phyloP scores from a whole-genome alignment of 2,113 vertebrate genomes.

The Holacanthus passer region DNA sequence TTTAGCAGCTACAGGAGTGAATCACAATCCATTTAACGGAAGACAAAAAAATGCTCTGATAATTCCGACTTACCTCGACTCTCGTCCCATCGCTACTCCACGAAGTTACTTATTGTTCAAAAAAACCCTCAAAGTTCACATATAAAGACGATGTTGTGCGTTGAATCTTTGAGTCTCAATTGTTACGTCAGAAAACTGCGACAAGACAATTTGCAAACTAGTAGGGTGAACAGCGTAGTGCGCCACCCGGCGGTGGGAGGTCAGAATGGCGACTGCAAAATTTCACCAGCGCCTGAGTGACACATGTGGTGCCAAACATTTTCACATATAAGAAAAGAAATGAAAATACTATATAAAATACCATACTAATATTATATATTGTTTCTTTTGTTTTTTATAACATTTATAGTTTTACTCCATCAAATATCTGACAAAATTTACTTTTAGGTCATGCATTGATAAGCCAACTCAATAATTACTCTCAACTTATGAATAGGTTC shows the following conservation, averaged over 20 bases:
- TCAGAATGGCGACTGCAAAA: background rate
- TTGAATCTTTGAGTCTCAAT: conserved; percentile 29
- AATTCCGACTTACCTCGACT: conserved; percentile 78
- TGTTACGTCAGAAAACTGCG: conserved; percentile 57
- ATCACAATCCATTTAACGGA: background rate
- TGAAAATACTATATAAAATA: too few species aligned
- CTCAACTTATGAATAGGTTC: too few species aligned
- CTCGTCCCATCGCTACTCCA: conserved; percentile 76
- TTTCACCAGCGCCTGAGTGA: background rate
- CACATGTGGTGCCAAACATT: too few species aligned
- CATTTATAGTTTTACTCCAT: background rate
- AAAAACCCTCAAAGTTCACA: background rate
- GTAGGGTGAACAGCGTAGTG: accelerated
- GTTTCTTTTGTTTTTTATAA: too few species aligned
- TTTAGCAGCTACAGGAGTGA: background rate
- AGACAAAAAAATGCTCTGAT: background rate
- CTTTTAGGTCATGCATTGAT: too few species aligned
- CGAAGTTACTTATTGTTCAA: background rate
- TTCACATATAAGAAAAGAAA: too few species aligned
- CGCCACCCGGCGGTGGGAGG: conserved; percentile 60
- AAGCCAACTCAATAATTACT: too few species aligned
- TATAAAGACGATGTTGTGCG: background rate
- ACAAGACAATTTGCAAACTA: background rate
- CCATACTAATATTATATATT: too few species aligned
- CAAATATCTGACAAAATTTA: background rate